Evolutionary conservation across 2,888 invertebrate species (phyloP).

Genomic region (Archips xylosteana): DNA sequence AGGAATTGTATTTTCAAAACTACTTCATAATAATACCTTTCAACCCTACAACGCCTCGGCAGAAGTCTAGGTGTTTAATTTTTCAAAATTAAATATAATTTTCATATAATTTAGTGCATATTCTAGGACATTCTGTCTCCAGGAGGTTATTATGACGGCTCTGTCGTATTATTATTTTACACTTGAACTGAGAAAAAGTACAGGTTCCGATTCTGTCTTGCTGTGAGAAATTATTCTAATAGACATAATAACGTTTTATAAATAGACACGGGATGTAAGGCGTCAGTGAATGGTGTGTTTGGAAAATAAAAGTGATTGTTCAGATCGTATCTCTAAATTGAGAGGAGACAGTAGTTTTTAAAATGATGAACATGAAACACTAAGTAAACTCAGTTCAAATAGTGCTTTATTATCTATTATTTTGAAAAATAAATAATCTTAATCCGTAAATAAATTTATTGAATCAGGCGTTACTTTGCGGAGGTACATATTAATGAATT

Average conservation of each 20-base stretch:
- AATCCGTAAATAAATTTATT: no score
- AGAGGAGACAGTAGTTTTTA: not conserved
- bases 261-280: not conserved
- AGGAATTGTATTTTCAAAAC: slow-evolving; percentile 29
- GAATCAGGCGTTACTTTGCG: no score
- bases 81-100: slow-evolving; percentile 34
- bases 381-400: no score
- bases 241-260: slow-evolving; percentile 16
- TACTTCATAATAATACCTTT: slow-evolving; percentile 31
- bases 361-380: no score
- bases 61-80: slow-evolving; percentile 28
- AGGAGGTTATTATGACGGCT: slow-evolving; percentile 25
- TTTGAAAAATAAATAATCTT: no score
- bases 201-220: slow-evolving; percentile 6
- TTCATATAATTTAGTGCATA: slow-evolving; percentile 13
- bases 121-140: slow-evolving; percentile 23
- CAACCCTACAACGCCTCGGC: slow-evolving; percentile 8
- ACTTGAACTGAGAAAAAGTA: slow-evolving; percentile 7
- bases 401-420: no score
- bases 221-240: slow-evolving; percentile 18
- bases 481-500: no score
- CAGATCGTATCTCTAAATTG: not conserved
- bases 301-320: slow-evolving; percentile 9
- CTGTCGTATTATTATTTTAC: slow-evolving; percentile 13
- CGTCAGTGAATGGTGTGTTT: not conserved